Base-by-base conservation (phyloP, 2,888 invertebrate genomes). In the Rotaria socialis region DNA sequence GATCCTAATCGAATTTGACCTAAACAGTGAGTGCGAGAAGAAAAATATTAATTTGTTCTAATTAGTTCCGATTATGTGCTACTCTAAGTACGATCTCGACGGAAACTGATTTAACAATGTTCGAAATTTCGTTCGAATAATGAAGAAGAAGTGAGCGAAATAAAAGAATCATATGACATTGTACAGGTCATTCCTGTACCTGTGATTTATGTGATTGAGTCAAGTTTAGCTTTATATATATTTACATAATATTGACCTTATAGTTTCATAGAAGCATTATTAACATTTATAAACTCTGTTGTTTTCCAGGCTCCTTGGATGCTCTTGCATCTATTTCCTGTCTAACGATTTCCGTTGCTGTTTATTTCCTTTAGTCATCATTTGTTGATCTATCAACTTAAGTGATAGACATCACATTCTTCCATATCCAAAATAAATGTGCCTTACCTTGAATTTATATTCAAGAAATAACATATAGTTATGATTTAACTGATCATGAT, bases 341-440 rank as follows among this genome's bases (percentile, higher is more conserved):
- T 35, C 67, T 27, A 27, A 67, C 27, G 67, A 67, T 67, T 67
- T 67, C 67, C 67, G 67, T 67, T 67, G 67, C 67, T 35, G 35
- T 67, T 67, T 67, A 27, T 67, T 67, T 67, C 67, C 16, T 67
- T 11, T 11, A 67, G 67, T 67, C 67, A 67, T 67, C 67, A 35
- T 67, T 67, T 67, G 35, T 67, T 67, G 67, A 67, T 67, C 67
- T 67, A 35, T 67, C 67, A 67, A 67, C 35, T 67, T 67, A 67
- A 67, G 27, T 67, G 35, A 67, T 35, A 67, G 67, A 27, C 67
- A 67, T 27, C 67, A 67, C 35, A 35, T 67, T 67, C 67, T 16
- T 67, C 35, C 16, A 67, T 67, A 35, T 67, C 67, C 16, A 52
- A 52, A 14, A 14, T 27, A 11, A 67, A 67, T 27, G 27, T 67